These are phyloP conservation scores for Metacarcinus magister DNA, from an alignment of 2,888 invertebrate genomes.

Conservation along the genomic window DNA sequence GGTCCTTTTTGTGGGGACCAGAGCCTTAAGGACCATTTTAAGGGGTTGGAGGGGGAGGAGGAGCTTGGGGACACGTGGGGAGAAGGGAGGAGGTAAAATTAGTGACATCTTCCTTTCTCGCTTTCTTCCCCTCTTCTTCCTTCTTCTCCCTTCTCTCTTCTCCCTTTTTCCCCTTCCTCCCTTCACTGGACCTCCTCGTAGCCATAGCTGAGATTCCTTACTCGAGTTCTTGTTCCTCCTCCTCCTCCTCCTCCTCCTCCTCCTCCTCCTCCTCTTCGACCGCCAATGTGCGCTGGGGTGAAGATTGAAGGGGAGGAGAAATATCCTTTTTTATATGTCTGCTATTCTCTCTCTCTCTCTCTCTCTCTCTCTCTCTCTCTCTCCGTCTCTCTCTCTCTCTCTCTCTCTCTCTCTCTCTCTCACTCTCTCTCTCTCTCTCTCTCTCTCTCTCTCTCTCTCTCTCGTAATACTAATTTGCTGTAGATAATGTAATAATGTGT, in stretches of 20 bases:
- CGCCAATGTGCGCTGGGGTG: not conserved
- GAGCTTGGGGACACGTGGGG: not conserved
- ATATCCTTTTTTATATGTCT: too few species aligned
- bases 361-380: constrained; percentile 34
- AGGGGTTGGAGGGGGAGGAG: not conserved
- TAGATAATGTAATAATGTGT: too few species aligned
- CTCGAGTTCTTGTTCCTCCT: not conserved
- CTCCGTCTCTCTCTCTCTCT: not conserved
- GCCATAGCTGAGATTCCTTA: not conserved
- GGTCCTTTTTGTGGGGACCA: too few species aligned
- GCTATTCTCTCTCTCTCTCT: not conserved
- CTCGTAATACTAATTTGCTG: too few species aligned
- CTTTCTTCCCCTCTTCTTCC: not conserved
- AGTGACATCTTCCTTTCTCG: not conserved
- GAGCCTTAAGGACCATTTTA: too few species aligned
- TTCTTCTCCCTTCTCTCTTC: not conserved
- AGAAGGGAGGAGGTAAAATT: not conserved
- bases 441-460: not conserved
- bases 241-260: not conserved
- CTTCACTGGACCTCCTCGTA: not conserved
- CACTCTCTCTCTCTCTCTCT: constrained; percentile 50
- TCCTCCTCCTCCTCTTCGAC: not conserved
- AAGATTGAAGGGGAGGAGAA: not conserved
- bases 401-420: constrained; percentile 55
- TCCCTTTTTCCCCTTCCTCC: not conserved